A percentile compares a stretch with the other conserved stretches of the same genome.
phyloP scores from a whole-genome alignment of 2,113 vertebrate genomes.

The Amblyornis subalaris region DNA sequence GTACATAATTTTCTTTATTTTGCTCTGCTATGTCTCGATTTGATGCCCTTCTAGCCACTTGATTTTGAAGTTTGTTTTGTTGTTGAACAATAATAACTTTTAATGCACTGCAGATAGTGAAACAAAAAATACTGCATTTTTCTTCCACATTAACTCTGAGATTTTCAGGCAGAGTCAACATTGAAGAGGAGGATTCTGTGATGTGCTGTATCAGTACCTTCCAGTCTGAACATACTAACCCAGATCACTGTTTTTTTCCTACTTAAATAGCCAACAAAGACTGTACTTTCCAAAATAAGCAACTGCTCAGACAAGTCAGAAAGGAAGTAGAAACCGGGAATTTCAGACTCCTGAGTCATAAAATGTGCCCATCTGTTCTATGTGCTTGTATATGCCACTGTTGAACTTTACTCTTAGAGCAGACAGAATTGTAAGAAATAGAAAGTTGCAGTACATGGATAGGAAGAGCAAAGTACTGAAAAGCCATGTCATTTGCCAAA shows the following conservation, averaged over 20 bases:
- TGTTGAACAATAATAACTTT: neutral
- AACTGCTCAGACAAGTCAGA: neutral
- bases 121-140: neutral
- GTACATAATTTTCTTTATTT: neutral
- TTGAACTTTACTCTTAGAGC: neutral
- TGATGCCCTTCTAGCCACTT: neutral
- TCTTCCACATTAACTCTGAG: neutral
- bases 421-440: neutral
- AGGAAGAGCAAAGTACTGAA: neutral
- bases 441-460: neutral
- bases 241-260: neutral
- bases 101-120: neutral
- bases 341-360: neutral
- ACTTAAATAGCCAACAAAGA: neutral
- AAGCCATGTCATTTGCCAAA: neutral
- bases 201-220: neutral
- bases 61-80: neutral
- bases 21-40: neutral
- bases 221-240: neutral
- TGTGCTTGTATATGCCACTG: neutral
- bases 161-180: neutral
- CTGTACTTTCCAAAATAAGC: neutral
- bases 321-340: neutral
- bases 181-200: neutral
- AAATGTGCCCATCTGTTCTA: neutral